phyloP scores from a whole-genome alignment of 1,140 invertebrate genomes.

The Drosophila sucinea region DNA sequence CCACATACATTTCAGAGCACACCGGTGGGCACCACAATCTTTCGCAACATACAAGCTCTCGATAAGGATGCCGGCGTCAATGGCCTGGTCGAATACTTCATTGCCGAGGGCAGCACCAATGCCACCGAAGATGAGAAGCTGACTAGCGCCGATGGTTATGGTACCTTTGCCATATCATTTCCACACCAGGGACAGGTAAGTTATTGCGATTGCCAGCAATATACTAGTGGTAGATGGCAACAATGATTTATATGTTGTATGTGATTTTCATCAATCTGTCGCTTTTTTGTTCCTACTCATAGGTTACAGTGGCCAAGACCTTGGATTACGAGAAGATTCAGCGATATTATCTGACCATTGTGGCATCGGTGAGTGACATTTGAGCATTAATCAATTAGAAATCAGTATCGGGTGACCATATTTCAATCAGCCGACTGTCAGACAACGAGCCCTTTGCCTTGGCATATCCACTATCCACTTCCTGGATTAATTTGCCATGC shows the following conservation, averaged over 20 bases:
- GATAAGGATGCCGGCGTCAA: constrained; percentile 95
- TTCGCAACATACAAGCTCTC: constrained; percentile 91
- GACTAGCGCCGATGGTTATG: constrained; percentile 90
- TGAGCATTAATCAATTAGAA: constrained; percentile 38
- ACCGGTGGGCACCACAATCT: constrained; percentile 93
- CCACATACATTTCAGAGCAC: constrained; percentile 87
- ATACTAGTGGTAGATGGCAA: neutral
- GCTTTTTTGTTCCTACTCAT: neutral
- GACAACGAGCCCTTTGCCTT: neutral
- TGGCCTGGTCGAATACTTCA: constrained; percentile 92
- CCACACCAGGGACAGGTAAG: constrained; percentile 92
- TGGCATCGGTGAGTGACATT: constrained; percentile 91
- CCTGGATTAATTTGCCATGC: constrained; percentile 50
- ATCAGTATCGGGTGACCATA: constrained; percentile 18
- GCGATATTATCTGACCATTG: constrained; percentile 93
- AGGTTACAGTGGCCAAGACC: constrained; percentile 92
- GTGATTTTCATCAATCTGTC: neutral
- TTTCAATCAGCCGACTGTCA: constrained; percentile 16
- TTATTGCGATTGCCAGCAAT: neutral
- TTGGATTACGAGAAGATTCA: constrained; percentile 95
- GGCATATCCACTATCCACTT: constrained; percentile 10
- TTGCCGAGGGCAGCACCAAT: constrained; percentile 86
- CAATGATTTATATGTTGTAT: constrained; percentile 2
- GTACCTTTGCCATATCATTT: constrained; percentile 92
- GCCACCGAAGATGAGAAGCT: constrained; percentile 86